phyloP scores from a whole-genome alignment of 2,113 vertebrate genomes.

The Megaleporinus macrocephalus region DNA sequence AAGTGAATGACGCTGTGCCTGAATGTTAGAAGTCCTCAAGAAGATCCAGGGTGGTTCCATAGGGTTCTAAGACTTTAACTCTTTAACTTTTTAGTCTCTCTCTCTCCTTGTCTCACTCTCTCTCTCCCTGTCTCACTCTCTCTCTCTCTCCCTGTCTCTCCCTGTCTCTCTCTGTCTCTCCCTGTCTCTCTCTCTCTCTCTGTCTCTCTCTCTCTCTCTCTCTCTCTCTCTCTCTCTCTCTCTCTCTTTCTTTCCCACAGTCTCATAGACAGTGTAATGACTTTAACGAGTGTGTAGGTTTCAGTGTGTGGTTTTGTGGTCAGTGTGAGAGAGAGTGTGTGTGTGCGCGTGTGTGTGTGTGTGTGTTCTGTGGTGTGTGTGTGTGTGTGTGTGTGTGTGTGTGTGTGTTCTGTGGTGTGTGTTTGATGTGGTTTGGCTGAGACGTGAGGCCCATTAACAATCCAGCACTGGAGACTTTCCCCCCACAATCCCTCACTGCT shows the following conservation, averaged over 20 bases:
- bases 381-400: slow-evolving; percentile 40
- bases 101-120: too few species aligned
- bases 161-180: too few species aligned
- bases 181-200: too few species aligned
- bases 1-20: too few species aligned
- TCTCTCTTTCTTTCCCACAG: slow-evolving; percentile 22
- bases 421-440: slow-evolving; percentile 59
- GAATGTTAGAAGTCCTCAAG: too few species aligned
- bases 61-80: too few species aligned
- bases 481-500: slow-evolving; percentile 13
- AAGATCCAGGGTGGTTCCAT: too few species aligned
- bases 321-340: slow-evolving; percentile 16
- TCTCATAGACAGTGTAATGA: slow-evolving; percentile 45
- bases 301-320: slow-evolving; percentile 51
- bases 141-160: too few species aligned
- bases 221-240: slow-evolving; percentile 27
- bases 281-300: slow-evolving; percentile 48
- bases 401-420: slow-evolving; percentile 44
- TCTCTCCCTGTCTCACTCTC: too few species aligned
- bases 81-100: too few species aligned
- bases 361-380: slow-evolving; percentile 47
- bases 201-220: neutral
- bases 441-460: slow-evolving; percentile 22
- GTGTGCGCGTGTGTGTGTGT: slow-evolving; percentile 26
- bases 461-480: slow-evolving; percentile 25